phyloP scores from a whole-genome alignment of 2,113 vertebrate species.

The Epinephelus fuscoguttatus region DNA sequence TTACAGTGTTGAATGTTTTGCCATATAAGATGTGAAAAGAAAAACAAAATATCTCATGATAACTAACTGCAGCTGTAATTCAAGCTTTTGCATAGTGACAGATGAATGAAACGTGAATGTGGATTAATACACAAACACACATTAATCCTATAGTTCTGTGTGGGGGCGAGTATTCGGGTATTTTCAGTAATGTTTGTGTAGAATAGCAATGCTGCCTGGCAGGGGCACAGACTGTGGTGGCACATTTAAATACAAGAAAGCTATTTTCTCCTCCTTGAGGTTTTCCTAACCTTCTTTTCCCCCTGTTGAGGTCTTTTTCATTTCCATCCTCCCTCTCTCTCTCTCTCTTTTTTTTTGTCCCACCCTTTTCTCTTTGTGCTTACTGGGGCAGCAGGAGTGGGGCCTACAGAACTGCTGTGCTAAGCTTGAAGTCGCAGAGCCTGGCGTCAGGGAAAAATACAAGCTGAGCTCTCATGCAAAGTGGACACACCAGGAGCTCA shows the following conservation, averaged over 20 bases:
- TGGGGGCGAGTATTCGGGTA: slow-evolving; percentile 32
- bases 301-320: slow-evolving; percentile 71
- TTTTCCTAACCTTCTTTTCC: slow-evolving; percentile 72
- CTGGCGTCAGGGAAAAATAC: slow-evolving; percentile 67
- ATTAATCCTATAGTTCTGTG: slow-evolving; percentile 18
- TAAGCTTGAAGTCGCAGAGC: slow-evolving; percentile 69
- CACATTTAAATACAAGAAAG: slow-evolving; percentile 63
- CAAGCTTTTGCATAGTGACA: neutral
- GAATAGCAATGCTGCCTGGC: slow-evolving; percentile 41
- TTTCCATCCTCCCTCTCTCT: slow-evolving; percentile 58
- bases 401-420: slow-evolving; percentile 72
- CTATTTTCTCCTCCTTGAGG: slow-evolving; percentile 74
- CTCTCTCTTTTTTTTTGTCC: slow-evolving; percentile 55
- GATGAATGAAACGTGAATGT: neutral
- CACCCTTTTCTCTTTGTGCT: slow-evolving; percentile 80
- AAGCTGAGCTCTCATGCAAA: slow-evolving; percentile 65
- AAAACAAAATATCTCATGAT: neutral
- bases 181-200: slow-evolving; percentile 42
- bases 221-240: slow-evolving; percentile 38
- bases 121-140: slow-evolving; percentile 7
- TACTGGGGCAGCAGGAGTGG: slow-evolving; percentile 60
- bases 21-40: neutral
- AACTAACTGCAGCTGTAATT: neutral
- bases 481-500: slow-evolving; percentile 65
- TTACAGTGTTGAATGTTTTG: neutral